Evolutionary conservation across 2,797 vertebrate genomes (phyloP), one percentile per base, ranked within the genome.

Genomic region (Chromobotia macracanthus): DNA sequence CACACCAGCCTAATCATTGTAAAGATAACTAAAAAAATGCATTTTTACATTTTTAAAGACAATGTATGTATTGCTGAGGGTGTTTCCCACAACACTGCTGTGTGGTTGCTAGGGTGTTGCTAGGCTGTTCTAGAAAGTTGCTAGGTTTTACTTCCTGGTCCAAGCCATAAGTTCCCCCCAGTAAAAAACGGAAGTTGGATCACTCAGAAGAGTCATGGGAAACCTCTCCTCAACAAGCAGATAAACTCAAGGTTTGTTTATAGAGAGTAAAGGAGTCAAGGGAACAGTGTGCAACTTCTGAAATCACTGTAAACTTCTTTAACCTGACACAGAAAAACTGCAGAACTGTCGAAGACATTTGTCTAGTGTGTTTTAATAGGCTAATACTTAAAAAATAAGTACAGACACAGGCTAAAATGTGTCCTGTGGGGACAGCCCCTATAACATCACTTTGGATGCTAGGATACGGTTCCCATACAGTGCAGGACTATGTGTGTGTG

Each of bases 401-500:
- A n/a, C n/a, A 28, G 50, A 18, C 7, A 61, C 5, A 77, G 23
- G 31, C 53, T 46, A 69, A 8, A 60, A 51, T 12, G 5, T 18
- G 18, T 69, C 25, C 41, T 38, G 51, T 50, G 53, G 46, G 25
- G 31, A 68, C 16, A 8, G 23, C n/a, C 38, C 25, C n/a, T n/a
- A 38, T 65, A 38, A 58, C 38, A 61, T n/a, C 2, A 1, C 41
- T 50, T 11, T 61, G 23, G 65, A 68, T 68, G 21, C 51, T 67
- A 16, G 65, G 4, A 60, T 46, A 67, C n/a, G 15, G 50, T 76
- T 8, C 3, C 18, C 28, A 48, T 48, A 68, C 38, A 64, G 48
- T 77, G 23, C n/a, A n/a, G n/a, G n/a, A n/a, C n/a, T n/a, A n/a
- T 60, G 58, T 69, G 64, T 68, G 44, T 53, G 44, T 70, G 78